Evolutionary conservation across 2,113 vertebrate genomes (phyloP).

Genomic region (Boulengeromyrus knoepffleri): DNA sequence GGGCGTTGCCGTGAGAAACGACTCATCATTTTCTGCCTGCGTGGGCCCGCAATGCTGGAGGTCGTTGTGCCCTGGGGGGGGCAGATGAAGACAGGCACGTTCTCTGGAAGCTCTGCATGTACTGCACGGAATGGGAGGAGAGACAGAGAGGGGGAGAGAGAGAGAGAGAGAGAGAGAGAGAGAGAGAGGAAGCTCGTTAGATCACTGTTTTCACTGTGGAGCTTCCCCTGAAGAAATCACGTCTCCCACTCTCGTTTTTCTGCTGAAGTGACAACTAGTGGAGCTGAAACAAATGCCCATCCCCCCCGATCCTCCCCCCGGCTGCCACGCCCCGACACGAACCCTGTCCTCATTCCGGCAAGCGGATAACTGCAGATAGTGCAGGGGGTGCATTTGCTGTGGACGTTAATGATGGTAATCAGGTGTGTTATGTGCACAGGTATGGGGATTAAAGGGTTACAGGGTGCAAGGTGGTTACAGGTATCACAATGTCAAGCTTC

Average conservation of each 20-base stretch:
- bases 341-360: background rate
- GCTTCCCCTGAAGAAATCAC: background rate
- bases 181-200: background rate
- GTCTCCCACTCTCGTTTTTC: background rate
- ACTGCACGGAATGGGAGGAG: background rate
- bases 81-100: background rate
- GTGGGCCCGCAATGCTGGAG: background rate
- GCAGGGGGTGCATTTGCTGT: background rate
- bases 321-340: background rate
- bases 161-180: background rate
- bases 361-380: background rate
- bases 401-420: background rate
- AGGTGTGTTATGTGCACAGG: background rate
- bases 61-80: background rate
- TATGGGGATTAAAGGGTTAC: background rate
- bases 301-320: no score
- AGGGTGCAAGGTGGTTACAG: background rate
- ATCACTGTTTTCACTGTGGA: background rate
- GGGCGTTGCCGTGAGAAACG: background rate
- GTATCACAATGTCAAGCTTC: background rate
- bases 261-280: background rate
- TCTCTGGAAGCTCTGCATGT: background rate
- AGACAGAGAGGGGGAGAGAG: background rate
- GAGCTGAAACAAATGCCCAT: background rate
- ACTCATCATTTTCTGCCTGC: background rate